phyloP scores from a whole-genome alignment of 2,113 vertebrate species.

The Pachyramphus minor region DNA sequence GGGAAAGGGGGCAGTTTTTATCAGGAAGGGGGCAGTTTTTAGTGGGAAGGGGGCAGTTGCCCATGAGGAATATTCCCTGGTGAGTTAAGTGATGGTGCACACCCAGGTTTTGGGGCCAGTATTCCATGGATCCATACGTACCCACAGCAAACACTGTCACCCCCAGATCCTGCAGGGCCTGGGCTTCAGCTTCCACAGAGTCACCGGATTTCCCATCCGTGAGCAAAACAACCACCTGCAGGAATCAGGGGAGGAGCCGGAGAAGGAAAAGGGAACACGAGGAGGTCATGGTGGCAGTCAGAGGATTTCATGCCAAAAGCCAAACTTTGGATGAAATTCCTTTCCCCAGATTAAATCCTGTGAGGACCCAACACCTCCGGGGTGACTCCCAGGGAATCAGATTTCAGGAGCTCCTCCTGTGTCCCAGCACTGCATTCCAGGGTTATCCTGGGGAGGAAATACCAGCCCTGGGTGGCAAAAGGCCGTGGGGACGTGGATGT shows the following conservation, averaged over 20 bases:
- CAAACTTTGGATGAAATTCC: background rate
- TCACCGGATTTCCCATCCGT: constrained; percentile 80
- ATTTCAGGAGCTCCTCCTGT: background rate
- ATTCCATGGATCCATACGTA: constrained; percentile 45
- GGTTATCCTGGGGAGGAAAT: no score
- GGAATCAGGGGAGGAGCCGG: background rate
- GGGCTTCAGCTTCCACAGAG: constrained; percentile 68
- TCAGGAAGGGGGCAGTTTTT: no score
- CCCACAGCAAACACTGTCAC: constrained; percentile 86
- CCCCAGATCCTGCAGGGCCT: constrained; percentile 70
- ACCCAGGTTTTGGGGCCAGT: no score
- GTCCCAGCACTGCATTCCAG: no score
- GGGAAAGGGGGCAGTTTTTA: background rate
- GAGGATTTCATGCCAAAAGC: background rate
- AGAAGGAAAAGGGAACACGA: no score
- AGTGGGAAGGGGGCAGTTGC: rapidly evolving
- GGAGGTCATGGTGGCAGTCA: no score
- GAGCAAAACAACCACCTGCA: constrained; percentile 80
- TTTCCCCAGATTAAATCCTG: background rate
- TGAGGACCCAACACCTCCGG: background rate
- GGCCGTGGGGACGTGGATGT: no score
- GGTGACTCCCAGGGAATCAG: background rate
- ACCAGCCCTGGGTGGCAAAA: no score
- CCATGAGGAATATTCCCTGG: background rate
- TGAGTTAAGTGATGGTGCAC: no score